These are phyloP conservation scores for Arion vulgaris DNA, from an alignment of 1,140 invertebrate species.

Conservation along the genomic window DNA sequence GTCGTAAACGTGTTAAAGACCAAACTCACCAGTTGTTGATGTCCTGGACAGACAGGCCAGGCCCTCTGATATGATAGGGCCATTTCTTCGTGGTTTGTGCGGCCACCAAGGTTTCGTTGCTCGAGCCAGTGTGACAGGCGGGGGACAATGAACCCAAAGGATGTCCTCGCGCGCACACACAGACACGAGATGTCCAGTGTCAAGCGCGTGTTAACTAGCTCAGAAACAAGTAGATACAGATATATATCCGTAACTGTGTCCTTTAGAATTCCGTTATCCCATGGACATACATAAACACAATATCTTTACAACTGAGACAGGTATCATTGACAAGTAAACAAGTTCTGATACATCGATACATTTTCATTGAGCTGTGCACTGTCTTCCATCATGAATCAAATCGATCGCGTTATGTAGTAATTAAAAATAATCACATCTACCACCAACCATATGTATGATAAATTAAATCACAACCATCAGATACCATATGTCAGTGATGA, in stretches of 20 bases:
- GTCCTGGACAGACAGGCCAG: not conserved
- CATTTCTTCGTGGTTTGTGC: constrained; percentile 26
- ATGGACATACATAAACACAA: too few species aligned
- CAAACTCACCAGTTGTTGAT: not conserved
- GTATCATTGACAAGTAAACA: not conserved
- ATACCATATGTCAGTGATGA: too few species aligned
- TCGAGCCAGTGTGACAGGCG: constrained; percentile 23
- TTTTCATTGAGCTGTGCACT: not conserved
- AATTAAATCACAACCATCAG: too few species aligned
- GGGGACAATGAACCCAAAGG: not conserved
- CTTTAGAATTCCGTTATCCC: not conserved
- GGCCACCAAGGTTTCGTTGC: constrained; percentile 29
- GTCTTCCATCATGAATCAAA: too few species aligned
- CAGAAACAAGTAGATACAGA: not conserved
- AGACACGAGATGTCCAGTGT: not conserved
- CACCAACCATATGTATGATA: too few species aligned
- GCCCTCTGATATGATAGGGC: constrained; percentile 14
- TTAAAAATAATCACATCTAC: too few species aligned
- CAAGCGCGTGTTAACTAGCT: not conserved
- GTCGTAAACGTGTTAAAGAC: not conserved
- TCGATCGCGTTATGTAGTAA: too few species aligned
- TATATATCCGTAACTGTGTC: not conserved
- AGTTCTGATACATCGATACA: not conserved
- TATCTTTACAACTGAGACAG: too few species aligned
- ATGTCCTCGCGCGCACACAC: not conserved